A percentile compares a stretch with the other conserved stretches of the same genome.
Conservation (phyloP, 1,140 invertebrate genomes). For the Micrasema minimum region DNA sequence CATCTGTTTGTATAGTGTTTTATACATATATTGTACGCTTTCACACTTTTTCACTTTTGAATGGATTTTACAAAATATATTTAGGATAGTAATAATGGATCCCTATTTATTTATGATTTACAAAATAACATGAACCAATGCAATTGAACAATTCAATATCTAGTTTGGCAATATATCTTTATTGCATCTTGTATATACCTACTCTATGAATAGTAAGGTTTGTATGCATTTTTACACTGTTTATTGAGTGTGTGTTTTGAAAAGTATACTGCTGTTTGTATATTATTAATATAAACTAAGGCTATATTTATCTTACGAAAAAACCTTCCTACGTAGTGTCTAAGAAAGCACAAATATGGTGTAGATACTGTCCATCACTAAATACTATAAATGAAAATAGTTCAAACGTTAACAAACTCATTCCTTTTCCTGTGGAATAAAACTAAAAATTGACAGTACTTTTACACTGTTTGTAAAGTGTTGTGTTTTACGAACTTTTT, state of each 20-base stretch:
- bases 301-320: constrained; percentile 36
- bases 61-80: constrained; percentile 36
- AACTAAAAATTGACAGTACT: too few species aligned
- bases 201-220: constrained; percentile 25
- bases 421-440: too few species aligned
- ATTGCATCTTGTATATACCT: constrained; percentile 22
- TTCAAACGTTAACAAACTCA: too few species aligned
- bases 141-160: constrained; percentile 36
- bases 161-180: constrained; percentile 23
- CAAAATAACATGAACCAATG: constrained; percentile 40
- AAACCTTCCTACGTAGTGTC: constrained; percentile 40
- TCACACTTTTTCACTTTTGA: constrained; percentile 45
- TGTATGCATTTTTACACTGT: constrained; percentile 28
- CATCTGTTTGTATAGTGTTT: constrained; percentile 30
- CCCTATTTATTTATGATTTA: constrained; percentile 14
- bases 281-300: constrained; percentile 44
- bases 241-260: constrained; percentile 39
- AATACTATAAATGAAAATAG: too few species aligned
- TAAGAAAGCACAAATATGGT: constrained; percentile 42
- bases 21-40: constrained; percentile 43
- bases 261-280: constrained; percentile 42
- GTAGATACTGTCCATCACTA: too few species aligned
- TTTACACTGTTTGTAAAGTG: too few species aligned
- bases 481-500: too few species aligned
- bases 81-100: constrained; percentile 22